Conservation (phyloP, 2,888 invertebrate genomes). For the Sclerodermus sp. region DNA sequence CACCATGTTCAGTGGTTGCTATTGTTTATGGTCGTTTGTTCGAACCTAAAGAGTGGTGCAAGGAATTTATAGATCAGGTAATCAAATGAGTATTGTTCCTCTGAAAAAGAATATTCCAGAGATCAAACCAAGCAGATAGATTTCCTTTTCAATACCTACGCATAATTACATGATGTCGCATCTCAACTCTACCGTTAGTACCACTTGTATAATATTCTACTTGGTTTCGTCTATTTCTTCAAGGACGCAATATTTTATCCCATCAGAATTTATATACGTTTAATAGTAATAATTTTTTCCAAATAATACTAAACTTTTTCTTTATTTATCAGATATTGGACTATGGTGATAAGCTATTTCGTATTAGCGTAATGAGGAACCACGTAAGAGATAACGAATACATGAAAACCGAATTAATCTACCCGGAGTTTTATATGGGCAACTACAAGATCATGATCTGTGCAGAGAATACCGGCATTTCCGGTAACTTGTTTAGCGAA, state of each 20-base stretch:
- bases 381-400: constrained; percentile 30
- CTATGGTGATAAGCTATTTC: constrained; percentile 42
- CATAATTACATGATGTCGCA: neutral
- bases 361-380: constrained; percentile 32
- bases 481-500: constrained; percentile 41
- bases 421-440: constrained; percentile 45
- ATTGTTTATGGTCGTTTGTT: constrained; percentile 40
- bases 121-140: neutral
- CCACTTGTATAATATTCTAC: too few relatives aligned
- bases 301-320: too few relatives aligned
- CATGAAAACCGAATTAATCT: constrained; percentile 33
- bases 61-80: constrained; percentile 32
- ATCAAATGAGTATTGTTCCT: too few relatives aligned
- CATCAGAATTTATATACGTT: too few relatives aligned
- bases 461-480: constrained; percentile 33
- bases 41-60: constrained; percentile 41
- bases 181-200: too few relatives aligned
- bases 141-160: neutral
- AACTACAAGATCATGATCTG: constrained; percentile 42
- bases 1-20: constrained; percentile 37
- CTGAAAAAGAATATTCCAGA: too few relatives aligned
- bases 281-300: too few relatives aligned
- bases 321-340: constrained; percentile 22
- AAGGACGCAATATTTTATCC: too few relatives aligned
- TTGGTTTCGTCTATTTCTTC: too few relatives aligned